Percentiles rank a stretch among this genome's conserved stretches.
These are phyloP conservation scores for Salvelinus sp. DNA, from an alignment of 2,113 vertebrate species.

Conservation along the genomic window DNA sequence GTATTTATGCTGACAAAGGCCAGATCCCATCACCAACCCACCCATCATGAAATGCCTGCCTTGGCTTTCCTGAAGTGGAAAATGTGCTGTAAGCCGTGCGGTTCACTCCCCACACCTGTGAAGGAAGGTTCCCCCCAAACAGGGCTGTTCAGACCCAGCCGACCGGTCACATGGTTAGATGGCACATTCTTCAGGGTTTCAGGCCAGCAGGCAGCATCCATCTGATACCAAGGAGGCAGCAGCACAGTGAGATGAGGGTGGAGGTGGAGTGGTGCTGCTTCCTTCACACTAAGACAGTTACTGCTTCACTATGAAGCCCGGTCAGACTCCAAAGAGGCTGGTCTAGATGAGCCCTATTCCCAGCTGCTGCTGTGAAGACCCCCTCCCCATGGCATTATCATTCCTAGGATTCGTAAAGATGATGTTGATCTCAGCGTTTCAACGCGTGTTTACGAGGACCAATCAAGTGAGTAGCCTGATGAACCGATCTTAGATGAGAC, in stretches of 20 bases:
- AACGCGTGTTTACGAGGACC: conserved; percentile 20
- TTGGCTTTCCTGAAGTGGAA: no score
- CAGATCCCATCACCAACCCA: no score
- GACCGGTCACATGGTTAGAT: conserved; percentile 35
- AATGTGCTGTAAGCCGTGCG: not conserved
- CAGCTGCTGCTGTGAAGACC: not conserved
- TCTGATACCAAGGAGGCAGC: not conserved
- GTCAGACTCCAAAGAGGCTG: not conserved
- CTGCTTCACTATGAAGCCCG: not conserved
- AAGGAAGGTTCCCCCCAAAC: conserved; percentile 6
- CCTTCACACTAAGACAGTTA: not conserved
- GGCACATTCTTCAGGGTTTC: conserved; percentile 48
- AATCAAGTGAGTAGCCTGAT: conserved; percentile 23
- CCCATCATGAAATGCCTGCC: no score
- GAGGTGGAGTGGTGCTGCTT: not conserved
- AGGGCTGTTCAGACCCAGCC: conserved; percentile 13
- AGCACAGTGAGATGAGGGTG: conserved; percentile 10
- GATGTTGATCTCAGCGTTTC: conserved; percentile 20
- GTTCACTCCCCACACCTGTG: conserved; percentile 15
- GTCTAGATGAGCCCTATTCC: no score
- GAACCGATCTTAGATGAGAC: not conserved
- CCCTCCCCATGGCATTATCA: conserved; percentile 22
- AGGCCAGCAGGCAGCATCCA: conserved; percentile 25
- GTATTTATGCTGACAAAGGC: no score
- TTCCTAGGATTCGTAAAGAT: conserved; percentile 30